A percentile compares a stretch with the other conserved stretches of the same genome.
These are phyloP conservation scores for Carassius carassius DNA, from an alignment of 2,113 vertebrate genomes.

Conservation along the genomic window DNA sequence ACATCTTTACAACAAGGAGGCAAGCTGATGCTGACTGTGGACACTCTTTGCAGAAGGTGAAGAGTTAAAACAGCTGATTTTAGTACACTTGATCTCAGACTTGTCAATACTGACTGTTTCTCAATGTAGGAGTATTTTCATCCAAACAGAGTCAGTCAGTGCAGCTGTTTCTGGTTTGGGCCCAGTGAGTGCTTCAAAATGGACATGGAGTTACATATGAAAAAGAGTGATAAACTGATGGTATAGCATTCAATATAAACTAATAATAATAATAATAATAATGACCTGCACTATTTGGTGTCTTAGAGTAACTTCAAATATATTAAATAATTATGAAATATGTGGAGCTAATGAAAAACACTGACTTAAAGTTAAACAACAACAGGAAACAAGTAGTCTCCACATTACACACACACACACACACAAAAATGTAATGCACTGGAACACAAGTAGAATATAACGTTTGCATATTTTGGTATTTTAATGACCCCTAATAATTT, in stretches of 20 bases:
- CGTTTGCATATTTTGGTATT: slow-evolving; percentile 84
- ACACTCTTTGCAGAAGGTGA: slow-evolving; percentile 9
- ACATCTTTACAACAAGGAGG: slow-evolving; percentile 15
- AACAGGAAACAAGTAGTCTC: slow-evolving; percentile 65
- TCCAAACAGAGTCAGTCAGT: background rate
- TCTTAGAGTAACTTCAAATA: slow-evolving; percentile 35
- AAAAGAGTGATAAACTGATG: background rate
- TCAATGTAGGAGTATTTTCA: background rate
- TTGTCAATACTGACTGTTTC: background rate
- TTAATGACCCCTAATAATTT: slow-evolving; percentile 67
- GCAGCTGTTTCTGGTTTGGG: slow-evolving; percentile 20
- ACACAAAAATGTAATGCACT: slow-evolving; percentile 69
- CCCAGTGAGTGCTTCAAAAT: slow-evolving; percentile 35
- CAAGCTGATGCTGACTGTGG: slow-evolving; percentile 22
- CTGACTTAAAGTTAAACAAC: slow-evolving; percentile 53
- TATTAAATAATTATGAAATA: slow-evolving; percentile 31
- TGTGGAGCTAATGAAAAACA: slow-evolving; percentile 21
- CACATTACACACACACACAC: slow-evolving; percentile 68
- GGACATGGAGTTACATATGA: slow-evolving; percentile 29
- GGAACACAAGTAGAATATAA: slow-evolving; percentile 76
- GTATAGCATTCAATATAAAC: slow-evolving; percentile 48
- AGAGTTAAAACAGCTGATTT: slow-evolving; percentile 22
- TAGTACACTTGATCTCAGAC: slow-evolving; percentile 24
- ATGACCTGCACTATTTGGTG: slow-evolving; percentile 52
- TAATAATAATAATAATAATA: slow-evolving; percentile 48